Base-by-base conservation (phyloP, 2,113 vertebrate genomes). In the Climacteris rufus region DNA sequence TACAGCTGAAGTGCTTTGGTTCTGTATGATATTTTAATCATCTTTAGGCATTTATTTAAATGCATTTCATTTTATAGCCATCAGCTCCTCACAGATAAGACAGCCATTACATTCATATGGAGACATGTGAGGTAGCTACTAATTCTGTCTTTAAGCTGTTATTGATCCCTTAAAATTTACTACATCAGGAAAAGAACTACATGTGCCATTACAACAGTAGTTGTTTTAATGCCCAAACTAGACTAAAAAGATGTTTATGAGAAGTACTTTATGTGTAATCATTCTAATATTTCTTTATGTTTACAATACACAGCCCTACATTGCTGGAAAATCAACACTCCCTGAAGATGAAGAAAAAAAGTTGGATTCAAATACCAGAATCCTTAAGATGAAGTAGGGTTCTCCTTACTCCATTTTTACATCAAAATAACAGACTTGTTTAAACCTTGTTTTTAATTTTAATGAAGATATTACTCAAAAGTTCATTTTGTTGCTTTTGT, bases 11-110 rank as follows among this genome's bases (percentile, higher is more conserved):
- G 95, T 96, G 96, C 96, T 97, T 94, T 97, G 94, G 89, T 97
- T 97, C 96, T 97, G 93, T 96, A 95, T 97, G 97, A 98, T 98
- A 97, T 98, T 98, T 98, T 98, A 98, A 98, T 98, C 96, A 97
- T 96, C 94, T 94, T 94, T 89, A 98, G 78, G 82, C 87, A 97
- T 82, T 81, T 97, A 96, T 98, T 98, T 98, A 97, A 98, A 96
- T 70, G 79, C 71, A 95, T 95, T 97, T 96, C 88, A 97, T 97
- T 98, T 97, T 96, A 97, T 95, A 97, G 97, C 93, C 94, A 97
- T 97, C 95, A 96, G 87, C 94, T 97, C 86, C 80, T 88, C 59
- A 50, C 30, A 93, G 95, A 97, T 94, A 98, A 98, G 90, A 72
- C 96, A 96, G 77, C 25, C 93, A 97, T 96, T 96, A 96, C 70